A percentile compares a stretch with the other conserved stretches of the same genome.
Conservation (phyloP, 2,888 invertebrate genomes). For the Hypomecis atomaria region DNA sequence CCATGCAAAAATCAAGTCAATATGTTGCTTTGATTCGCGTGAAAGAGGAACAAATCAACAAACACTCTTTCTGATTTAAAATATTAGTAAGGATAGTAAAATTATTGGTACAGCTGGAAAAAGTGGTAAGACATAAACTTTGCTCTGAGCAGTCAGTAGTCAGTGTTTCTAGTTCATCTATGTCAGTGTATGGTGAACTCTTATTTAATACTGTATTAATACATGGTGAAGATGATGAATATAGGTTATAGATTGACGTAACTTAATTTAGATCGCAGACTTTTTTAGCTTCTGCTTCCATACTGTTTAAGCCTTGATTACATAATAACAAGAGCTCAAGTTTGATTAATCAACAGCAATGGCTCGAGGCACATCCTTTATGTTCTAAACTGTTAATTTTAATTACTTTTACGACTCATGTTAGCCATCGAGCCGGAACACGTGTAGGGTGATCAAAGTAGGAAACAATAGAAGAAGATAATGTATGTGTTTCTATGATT, state of each 20-base stretch:
- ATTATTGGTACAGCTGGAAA: background rate
- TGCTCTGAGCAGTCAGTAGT: too few species aligned
- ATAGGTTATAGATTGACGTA: too few species aligned
- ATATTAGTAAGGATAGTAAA: too few species aligned
- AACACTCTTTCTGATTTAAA: too few species aligned
- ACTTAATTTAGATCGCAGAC: too few species aligned
- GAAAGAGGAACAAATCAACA: too few species aligned
- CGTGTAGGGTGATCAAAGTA: slow-evolving; percentile 37
- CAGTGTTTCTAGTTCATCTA: too few species aligned
- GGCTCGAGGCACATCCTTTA: slow-evolving; percentile 52
- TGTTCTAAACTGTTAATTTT: slow-evolving; percentile 45
- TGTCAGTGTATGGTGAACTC: too few species aligned
- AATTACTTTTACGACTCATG: slow-evolving; percentile 56
- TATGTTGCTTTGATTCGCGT: too few species aligned
- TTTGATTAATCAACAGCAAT: slow-evolving; percentile 52
- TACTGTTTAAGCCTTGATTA: background rate
- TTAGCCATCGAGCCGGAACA: slow-evolving; percentile 39
- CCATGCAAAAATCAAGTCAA: too few species aligned
- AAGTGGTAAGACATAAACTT: background rate
- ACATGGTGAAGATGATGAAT: too few species aligned
- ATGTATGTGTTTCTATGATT: slow-evolving; percentile 9
- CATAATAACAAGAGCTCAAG: slow-evolving; percentile 5
- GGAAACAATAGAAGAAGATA: slow-evolving; percentile 23
- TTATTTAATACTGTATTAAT: too few species aligned
- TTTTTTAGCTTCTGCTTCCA: background rate